phyloP scores from a whole-genome alignment of 2,888 invertebrate species.

The Rotaria macrura region DNA sequence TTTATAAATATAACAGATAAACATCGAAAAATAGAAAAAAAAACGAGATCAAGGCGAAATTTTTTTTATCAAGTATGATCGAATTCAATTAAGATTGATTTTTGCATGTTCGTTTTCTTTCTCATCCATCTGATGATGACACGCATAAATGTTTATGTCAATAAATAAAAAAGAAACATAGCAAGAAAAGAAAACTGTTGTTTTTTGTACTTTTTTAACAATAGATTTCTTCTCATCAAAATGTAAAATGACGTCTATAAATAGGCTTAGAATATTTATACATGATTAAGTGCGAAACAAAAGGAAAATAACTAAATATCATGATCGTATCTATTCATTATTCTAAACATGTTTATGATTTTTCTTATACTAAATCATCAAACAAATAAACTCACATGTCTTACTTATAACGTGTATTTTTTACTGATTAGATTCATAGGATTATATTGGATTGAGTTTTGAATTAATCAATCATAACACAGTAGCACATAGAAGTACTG shows the following conservation, averaged over 20 bases:
- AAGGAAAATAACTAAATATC: not conserved
- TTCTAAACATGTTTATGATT: not conserved
- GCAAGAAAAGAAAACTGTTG: not conserved
- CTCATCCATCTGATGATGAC: not conserved
- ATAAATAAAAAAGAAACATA: not conserved
- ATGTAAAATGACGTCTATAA: constrained; percentile 1
- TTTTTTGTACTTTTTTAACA: no score
- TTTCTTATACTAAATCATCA: not conserved
- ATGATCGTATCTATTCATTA: not conserved
- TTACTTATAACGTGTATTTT: no score
- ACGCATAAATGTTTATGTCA: not conserved
- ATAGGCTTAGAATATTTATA: not conserved
- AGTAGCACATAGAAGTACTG: not conserved
- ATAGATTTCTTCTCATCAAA: not conserved
- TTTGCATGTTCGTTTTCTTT: no score
- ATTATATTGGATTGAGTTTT: not conserved
- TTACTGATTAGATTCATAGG: no score
- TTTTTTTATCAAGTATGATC: not conserved
- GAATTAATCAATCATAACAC: not conserved
- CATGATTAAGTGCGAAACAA: no score
- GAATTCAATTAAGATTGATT: not conserved
- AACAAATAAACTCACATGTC: not conserved
- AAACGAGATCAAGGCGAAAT: not conserved
- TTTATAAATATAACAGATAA: not conserved
- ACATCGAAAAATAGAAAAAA: no score